These are phyloP conservation scores for Labeo calbasu DNA, from an alignment of 2,797 vertebrate species.

Conservation along the genomic window DNA sequence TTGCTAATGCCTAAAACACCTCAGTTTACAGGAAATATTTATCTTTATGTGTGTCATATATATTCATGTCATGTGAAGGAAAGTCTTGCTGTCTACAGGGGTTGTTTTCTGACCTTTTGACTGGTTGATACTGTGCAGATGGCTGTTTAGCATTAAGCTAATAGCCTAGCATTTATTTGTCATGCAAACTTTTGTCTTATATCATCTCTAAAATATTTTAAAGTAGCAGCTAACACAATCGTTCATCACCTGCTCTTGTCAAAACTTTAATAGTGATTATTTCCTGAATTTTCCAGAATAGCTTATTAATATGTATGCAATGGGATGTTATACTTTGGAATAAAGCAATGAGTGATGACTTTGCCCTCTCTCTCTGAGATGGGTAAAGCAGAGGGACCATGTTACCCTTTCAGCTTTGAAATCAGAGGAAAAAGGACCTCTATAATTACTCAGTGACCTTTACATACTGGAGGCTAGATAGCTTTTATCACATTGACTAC, in stretches of 20 bases:
- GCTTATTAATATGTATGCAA: neutral
- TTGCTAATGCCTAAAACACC: neutral
- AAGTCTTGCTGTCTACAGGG: neutral
- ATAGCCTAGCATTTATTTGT: neutral
- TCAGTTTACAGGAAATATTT: neutral
- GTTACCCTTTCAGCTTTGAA: slow-evolving; percentile 7
- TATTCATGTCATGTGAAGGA: neutral
- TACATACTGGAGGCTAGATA: slow-evolving; percentile 3
- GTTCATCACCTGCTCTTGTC: no score
- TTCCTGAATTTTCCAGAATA: neutral
- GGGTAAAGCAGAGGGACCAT: neutral
- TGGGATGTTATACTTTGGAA: neutral
- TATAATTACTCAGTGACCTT: slow-evolving; percentile 27
- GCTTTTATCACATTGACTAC: slow-evolving; percentile 22
- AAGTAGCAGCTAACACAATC: neutral
- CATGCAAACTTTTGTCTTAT: neutral
- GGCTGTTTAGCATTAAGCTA: neutral
- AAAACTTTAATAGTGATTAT: neutral
- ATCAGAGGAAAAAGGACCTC: neutral
- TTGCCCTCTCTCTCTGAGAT: neutral
- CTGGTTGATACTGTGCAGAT: neutral
- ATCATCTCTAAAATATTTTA: no score
- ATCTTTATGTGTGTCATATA: neutral
- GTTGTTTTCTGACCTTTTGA: neutral
- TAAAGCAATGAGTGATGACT: neutral